Conservation (phyloP, 35 echinoderm and acorn worm genomes). For the Apostichopus japonicus region DNA sequence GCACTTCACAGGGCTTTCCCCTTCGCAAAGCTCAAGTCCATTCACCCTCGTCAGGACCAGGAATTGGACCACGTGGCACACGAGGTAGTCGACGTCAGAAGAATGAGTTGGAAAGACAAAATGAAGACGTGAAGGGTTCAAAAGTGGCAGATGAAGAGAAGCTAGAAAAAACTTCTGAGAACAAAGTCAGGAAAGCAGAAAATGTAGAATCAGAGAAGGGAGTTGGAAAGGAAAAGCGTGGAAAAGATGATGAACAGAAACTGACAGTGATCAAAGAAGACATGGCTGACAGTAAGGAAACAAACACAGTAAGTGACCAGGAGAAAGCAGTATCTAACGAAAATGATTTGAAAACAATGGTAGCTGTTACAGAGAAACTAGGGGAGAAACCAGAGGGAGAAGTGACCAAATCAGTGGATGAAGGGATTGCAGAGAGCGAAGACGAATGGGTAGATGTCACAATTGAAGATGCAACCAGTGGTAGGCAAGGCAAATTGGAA, state of each 20-base stretch:
- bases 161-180: not conserved
- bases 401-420: too few relatives aligned
- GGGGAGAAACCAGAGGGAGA: not conserved
- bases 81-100: not conserved
- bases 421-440: not conserved
- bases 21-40: constrained; percentile 47
- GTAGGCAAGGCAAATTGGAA: not conserved
- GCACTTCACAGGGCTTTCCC: constrained; percentile 43
- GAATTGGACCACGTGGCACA: not conserved
- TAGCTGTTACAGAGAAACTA: not conserved
- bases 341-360: not conserved
- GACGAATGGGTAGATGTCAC: not conserved
- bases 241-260: not conserved
- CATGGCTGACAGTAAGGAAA: not conserved
- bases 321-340: not conserved
- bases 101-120: not conserved
- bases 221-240: not conserved
- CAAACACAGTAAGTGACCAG: not conserved
- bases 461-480: not conserved
- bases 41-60: constrained; percentile 1
- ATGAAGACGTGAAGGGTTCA: not conserved
- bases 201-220: not conserved
- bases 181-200: not conserved
- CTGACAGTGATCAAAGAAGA: not conserved
- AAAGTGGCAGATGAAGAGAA: not conserved